A percentile compares a stretch with the other conserved stretches of the same genome.
Conservation (phyloP, 1,140 invertebrate species). For the Odontomachus brunneus region DNA sequence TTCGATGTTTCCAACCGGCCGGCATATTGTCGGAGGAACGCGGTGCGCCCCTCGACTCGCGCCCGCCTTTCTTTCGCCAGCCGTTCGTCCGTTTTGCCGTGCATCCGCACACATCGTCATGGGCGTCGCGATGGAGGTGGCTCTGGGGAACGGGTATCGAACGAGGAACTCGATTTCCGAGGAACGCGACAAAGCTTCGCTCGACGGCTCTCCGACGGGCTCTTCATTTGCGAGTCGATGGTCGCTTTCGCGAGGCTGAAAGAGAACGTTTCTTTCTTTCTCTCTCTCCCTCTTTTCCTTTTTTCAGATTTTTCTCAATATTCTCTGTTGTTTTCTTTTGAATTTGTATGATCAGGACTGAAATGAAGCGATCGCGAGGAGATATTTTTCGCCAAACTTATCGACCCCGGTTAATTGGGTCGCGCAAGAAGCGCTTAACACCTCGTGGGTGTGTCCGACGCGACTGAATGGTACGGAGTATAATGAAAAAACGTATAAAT, state of each 20-base stretch:
- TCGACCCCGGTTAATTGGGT: conserved; percentile 48
- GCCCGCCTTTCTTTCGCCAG: conserved; percentile 37
- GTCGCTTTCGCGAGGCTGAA: neutral
- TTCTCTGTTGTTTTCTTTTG: neutral
- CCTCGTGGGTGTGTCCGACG: conserved; percentile 20
- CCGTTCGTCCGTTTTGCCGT: conserved; percentile 14
- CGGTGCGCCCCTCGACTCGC: neutral
- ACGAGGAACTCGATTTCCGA: conserved; percentile 21
- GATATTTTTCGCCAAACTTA: conserved; percentile 44
- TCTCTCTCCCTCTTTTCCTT: too few relatives aligned
- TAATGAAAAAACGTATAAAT: conserved; percentile 42
- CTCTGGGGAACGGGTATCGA: neutral
- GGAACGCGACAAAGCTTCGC: conserved; percentile 36
- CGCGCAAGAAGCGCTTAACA: conserved; percentile 41
- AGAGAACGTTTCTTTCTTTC: neutral
- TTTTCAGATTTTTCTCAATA: too few relatives aligned
- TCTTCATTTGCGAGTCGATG: conserved; percentile 9
- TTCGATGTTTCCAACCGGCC: conserved; percentile 54
- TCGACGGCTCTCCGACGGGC: neutral
- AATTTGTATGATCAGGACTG: conserved; percentile 1
- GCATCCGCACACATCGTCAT: conserved; percentile 33
- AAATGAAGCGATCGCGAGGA: conserved; percentile 17
- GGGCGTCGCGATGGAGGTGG: conserved; percentile 22
- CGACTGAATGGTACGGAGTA: conserved; percentile 31
- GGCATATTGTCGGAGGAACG: conserved; percentile 63